Evolutionary conservation across 2,797 vertebrate species (phyloP).

Genomic region (Holocentrus rufus): DNA sequence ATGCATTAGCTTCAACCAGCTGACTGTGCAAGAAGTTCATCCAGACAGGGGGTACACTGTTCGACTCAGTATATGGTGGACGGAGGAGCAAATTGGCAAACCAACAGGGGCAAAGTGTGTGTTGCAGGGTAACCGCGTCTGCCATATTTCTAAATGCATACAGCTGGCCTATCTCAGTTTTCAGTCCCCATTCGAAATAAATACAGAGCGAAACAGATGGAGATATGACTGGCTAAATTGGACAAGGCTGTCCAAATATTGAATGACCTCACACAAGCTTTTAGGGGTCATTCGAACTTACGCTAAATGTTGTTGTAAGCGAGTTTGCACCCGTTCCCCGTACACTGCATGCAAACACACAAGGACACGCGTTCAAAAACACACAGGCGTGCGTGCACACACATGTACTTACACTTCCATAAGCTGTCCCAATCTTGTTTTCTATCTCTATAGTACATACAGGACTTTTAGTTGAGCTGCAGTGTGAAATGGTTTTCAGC

Average conservation of each 20-base stretch:
- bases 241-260: constrained; percentile 78
- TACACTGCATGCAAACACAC: constrained; percentile 46
- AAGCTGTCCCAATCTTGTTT: constrained; percentile 57
- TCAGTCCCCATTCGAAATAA: constrained; percentile 73
- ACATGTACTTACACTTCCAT: constrained; percentile 22
- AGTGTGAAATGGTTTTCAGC: constrained; percentile 65
- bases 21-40: constrained; percentile 52
- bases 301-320: constrained; percentile 69
- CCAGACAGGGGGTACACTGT: constrained; percentile 57
- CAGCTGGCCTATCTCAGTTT: constrained; percentile 76
- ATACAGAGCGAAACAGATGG: constrained; percentile 73
- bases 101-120: constrained; percentile 40
- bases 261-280: constrained; percentile 71
- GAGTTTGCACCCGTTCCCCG: constrained; percentile 51
- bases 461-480: constrained; percentile 47
- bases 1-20: constrained; percentile 56
- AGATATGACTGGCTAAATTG: constrained; percentile 76
- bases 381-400: constrained; percentile 23
- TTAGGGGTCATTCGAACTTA: constrained; percentile 73
- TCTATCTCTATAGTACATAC: constrained; percentile 58
- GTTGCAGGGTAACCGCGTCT: constrained; percentile 43
- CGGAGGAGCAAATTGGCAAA: constrained; percentile 63
- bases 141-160: constrained; percentile 74
- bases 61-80: constrained; percentile 44
- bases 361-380: constrained; percentile 35